Conservation (phyloP, 1,140 invertebrate species). For the Proctacanthus coquilletti region DNA sequence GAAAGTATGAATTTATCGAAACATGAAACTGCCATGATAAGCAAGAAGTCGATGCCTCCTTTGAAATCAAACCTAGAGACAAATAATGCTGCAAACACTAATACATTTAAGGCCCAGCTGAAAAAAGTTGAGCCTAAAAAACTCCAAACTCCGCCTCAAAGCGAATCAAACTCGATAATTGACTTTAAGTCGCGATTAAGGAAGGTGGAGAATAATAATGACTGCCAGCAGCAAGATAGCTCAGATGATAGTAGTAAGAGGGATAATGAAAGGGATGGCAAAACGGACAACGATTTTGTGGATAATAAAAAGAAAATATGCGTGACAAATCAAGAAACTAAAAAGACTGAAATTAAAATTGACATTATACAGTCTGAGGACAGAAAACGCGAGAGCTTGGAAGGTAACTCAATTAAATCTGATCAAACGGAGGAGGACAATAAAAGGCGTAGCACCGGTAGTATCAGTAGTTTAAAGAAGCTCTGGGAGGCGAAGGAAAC, state of each 20-base stretch:
- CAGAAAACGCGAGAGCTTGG: constrained; percentile 28
- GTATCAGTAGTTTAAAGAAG: constrained; percentile 83
- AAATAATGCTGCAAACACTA: constrained; percentile 12
- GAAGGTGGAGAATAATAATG: constrained; percentile 49
- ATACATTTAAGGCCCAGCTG: constrained; percentile 42
- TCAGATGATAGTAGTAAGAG: constrained; percentile 23
- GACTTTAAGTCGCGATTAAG: constrained; percentile 72
- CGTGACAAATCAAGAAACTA: constrained; percentile 9
- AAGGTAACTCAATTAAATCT: constrained; percentile 11
- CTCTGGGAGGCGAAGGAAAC: constrained; percentile 69
- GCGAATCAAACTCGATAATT: constrained; percentile 47
- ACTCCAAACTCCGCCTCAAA: constrained; percentile 31
- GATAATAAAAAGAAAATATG: constrained; percentile 34
- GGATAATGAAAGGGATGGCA: constrained; percentile 26
- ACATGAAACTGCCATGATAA: constrained; percentile 11
- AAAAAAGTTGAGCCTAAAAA: constrained; percentile 51
- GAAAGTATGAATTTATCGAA: constrained; percentile 38
- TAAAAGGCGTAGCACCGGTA: constrained; percentile 80
- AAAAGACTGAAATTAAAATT: constrained; percentile 33
- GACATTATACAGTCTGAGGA: constrained; percentile 16
- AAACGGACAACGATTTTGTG: constrained; percentile 27
- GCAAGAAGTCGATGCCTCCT: constrained; percentile 9
- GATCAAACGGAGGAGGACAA: constrained; percentile 50
- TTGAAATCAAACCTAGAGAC: constrained; percentile 12
- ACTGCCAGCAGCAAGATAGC: background rate